Evolutionary conservation across 92 coral and sea anemone genomes (phyloP).

Genomic region (Paragorgia papillata): DNA sequence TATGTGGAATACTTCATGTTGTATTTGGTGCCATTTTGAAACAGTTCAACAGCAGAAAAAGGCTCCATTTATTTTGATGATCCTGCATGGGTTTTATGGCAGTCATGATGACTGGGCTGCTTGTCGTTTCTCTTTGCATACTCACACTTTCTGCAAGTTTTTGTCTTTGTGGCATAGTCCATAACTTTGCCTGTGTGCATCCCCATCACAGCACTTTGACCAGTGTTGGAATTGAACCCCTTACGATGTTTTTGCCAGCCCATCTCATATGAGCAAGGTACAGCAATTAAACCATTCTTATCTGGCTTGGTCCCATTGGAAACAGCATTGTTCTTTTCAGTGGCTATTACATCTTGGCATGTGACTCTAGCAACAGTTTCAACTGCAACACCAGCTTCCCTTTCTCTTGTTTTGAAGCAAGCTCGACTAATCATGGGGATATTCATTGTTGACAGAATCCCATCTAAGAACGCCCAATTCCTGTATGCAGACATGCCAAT

Average conservation of each 20-base stretch:
- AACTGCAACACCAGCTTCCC: conserved; percentile 57
- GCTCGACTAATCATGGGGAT: conserved; percentile 45
- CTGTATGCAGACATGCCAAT: conserved; percentile 62
- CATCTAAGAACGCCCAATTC: conserved; percentile 62
- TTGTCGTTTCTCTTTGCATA: conserved; percentile 3
- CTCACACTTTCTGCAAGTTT: conserved; percentile 34
- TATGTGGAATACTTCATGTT: conserved; percentile 30
- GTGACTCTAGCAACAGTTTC: conserved; percentile 44
- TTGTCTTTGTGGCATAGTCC: conserved; percentile 37
- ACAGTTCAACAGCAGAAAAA: conserved; percentile 30
- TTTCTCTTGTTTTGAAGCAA: conserved; percentile 59
- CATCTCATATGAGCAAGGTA: conserved; percentile 45
- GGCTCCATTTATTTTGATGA: conserved; percentile 55
- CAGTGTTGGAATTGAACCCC: conserved; percentile 50
- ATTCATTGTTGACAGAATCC: conserved; percentile 47
- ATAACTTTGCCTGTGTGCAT: conserved; percentile 46
- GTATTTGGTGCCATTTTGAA: conserved; percentile 29
- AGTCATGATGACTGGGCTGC: background rate
- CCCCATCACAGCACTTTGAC: conserved; percentile 61
- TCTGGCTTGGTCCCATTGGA: conserved; percentile 24
- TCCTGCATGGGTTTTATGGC: conserved; percentile 14
- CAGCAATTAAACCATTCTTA: conserved; percentile 19
- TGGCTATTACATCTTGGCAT: conserved; percentile 26
- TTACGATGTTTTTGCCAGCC: conserved; percentile 53
- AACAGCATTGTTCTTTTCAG: conserved; percentile 45